A percentile compares a stretch with the other conserved stretches of the same genome.
Conservation (phyloP, 2,797 vertebrate species). For the Oceanodroma leucorhoa region DNA sequence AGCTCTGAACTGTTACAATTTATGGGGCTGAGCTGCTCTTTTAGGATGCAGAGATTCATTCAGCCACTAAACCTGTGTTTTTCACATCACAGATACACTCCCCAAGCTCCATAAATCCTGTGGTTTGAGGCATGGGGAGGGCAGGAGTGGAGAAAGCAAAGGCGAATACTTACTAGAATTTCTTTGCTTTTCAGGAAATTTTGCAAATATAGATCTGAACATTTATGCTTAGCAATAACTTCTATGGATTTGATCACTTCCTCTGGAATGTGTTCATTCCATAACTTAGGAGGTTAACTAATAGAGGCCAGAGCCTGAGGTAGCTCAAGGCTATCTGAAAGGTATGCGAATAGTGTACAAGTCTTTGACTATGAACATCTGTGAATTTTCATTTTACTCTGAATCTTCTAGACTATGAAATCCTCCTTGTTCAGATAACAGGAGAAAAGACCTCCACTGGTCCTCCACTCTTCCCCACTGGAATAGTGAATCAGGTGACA, state of each 20-base stretch:
- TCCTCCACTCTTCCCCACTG: background rate
- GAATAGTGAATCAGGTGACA: background rate
- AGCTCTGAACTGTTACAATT: background rate
- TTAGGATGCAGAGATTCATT: background rate
- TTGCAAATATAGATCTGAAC: background rate
- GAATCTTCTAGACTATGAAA: background rate
- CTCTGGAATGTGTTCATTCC: background rate
- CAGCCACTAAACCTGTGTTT: background rate
- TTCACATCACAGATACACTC: background rate
- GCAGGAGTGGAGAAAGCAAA: background rate
- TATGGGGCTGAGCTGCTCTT: background rate
- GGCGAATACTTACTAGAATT: background rate
- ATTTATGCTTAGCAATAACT: background rate
- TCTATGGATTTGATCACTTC: background rate
- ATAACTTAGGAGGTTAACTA: background rate
- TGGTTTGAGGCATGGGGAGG: background rate
- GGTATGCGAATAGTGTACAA: background rate
- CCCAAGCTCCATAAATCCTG: background rate
- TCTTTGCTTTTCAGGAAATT: background rate
- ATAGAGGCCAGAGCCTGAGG: background rate
- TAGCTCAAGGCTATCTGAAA: background rate
- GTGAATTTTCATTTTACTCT: background rate
- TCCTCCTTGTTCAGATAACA: background rate
- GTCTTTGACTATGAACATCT: background rate
- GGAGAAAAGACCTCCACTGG: fast-evolving